A percentile compares a stretch with the other conserved stretches of the same genome.
phyloP scores from a whole-genome alignment of 2,888 invertebrate genomes.

The Leptinotarsa peninsularis region DNA sequence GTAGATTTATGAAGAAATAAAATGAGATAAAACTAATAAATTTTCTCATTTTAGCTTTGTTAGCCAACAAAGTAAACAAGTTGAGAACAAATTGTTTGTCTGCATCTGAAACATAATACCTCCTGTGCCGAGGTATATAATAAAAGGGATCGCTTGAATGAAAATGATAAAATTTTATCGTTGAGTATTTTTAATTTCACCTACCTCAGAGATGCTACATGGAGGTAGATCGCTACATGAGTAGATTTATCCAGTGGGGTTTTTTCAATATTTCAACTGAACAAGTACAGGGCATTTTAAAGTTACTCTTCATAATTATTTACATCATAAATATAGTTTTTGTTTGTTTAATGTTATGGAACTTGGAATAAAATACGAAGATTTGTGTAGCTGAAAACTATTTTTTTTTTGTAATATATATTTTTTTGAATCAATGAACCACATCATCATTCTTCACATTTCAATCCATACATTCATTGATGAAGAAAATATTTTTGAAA shows the following conservation, averaged over 20 bases:
- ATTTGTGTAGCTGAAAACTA: too few relatives aligned
- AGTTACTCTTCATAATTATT: too few relatives aligned
- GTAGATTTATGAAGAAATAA: constrained; percentile 36
- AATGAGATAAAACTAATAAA: constrained; percentile 33
- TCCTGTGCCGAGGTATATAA: background rate
- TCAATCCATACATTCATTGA: too few relatives aligned
- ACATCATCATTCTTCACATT: too few relatives aligned
- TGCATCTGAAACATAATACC: constrained; percentile 31
- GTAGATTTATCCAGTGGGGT: background rate
- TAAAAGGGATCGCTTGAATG: background rate
- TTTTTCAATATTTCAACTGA: background rate
- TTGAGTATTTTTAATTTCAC: background rate
- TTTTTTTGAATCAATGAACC: too few relatives aligned
- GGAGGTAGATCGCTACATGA: background rate
- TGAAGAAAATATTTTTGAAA: too few relatives aligned
- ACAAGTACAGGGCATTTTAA: too few relatives aligned
- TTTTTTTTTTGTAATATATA: too few relatives aligned
- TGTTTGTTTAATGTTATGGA: too few relatives aligned
- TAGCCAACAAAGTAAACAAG: constrained; percentile 32
- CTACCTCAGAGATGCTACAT: background rate
- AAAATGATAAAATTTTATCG: background rate
- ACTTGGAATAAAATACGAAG: too few relatives aligned
- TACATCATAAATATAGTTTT: too few relatives aligned
- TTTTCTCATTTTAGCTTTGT: constrained; percentile 30
- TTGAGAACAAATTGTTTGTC: constrained; percentile 36